Evolutionary conservation across 1,140 invertebrate genomes (phyloP), one percentile per base, ranked within the genome.

Genomic region (Mizuhopecten yessoensis): DNA sequence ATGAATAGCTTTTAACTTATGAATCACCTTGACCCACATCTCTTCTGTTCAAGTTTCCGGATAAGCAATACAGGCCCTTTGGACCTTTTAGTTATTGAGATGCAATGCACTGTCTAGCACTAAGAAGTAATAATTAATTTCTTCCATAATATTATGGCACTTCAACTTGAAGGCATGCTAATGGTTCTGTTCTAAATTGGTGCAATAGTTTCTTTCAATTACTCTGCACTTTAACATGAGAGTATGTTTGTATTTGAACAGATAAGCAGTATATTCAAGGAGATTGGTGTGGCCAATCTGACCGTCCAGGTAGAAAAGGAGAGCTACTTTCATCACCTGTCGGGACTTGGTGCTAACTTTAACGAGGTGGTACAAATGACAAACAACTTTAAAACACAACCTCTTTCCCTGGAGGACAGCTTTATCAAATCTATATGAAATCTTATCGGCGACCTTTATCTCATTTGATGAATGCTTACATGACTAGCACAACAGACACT

Each of bases 291-390:
- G 20, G 92, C 93, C 86, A 95, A 95, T 93, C 87, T 97, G 75
- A 96, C 95, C 57, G 94, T 97, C 10, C 96, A 97, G 93, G 95
- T 96, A 23, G 96, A 97, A 92, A 97, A 97, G 93, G 95, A 96
- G 86, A 92, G 94, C 0, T 97, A 95, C 92, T 97, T 96, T 89
- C 95, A 96, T 86, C 96, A 97, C 92, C 91, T 97, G 88, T 95
- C 95, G 20, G 96, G 96, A 87, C 94, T 97, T 9, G 95, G 96
- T 88, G 93, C 96, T 13, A 94, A 91, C 49, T 93, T 92, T 88
- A 93, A 95, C 88, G 93, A 94, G 87, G 92, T 94, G 39, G 49
- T 88, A 45, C 89, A 94, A 39, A 13, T 20, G 0, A 86, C 29
- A 36, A 45, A 49, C 87, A 87, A 87, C 36, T 10, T 86, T 87